Evolutionary conservation across 2,797 vertebrate species (phyloP).

Genomic region (Cryptoblepharus egeriae): DNA sequence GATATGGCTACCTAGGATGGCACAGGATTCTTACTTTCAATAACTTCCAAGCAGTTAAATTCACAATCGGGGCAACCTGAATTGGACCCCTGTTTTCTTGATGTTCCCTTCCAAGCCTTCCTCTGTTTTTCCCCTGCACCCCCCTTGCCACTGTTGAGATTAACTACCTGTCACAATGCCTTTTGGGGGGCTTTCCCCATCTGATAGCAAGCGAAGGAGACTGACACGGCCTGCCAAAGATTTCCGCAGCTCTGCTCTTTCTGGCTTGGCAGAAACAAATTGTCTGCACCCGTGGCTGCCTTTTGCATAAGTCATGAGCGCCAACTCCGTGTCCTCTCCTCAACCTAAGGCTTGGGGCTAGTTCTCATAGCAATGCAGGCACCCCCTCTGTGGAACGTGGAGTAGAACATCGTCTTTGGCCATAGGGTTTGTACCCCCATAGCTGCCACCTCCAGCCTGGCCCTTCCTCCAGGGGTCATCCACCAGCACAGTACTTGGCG

Average conservation of each 20-base stretch:
- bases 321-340: not conserved
- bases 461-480: no score
- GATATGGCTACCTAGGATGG: no score
- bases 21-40: no score
- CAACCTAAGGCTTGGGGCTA: not conserved
- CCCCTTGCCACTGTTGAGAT: slow-evolving; percentile 60
- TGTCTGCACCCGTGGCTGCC: not conserved
- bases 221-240: slow-evolving; percentile 71
- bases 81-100: slow-evolving; percentile 7
- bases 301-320: not conserved
- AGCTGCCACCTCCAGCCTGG: not conserved
- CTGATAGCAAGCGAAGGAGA: slow-evolving; percentile 72
- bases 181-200: slow-evolving; percentile 67
- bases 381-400: rapidly evolving
- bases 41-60: not conserved
- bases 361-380: slow-evolving; percentile 9
- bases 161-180: slow-evolving; percentile 57
- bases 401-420: not conserved
- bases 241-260: slow-evolving; percentile 57
- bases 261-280: slow-evolving; percentile 26
- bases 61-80: slow-evolving; percentile 1
- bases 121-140: not conserved
- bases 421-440: not conserved
- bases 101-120: not conserved
- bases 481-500: no score